A percentile compares a stretch with the other conserved stretches of the same genome.
These are phyloP conservation scores for Varroa destructor DNA, from an alignment of 1,140 invertebrate genomes.

Conservation along the genomic window DNA sequence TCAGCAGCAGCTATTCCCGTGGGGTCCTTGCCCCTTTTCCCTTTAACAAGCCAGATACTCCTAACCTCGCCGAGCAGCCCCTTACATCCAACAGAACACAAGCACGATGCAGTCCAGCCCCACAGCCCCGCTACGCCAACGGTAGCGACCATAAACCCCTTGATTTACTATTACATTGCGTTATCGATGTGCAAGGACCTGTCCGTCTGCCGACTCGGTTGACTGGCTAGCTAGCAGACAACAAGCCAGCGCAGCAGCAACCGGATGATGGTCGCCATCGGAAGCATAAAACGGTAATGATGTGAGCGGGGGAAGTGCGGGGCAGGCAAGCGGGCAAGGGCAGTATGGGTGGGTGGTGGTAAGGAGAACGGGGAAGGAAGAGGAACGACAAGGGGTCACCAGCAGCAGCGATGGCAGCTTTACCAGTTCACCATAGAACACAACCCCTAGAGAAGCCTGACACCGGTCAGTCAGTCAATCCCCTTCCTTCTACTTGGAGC, in stretches of 20 bases:
- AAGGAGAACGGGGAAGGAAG: no score
- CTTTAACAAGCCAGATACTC: not conserved
- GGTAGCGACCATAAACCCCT: constrained; percentile 9
- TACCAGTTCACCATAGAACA: no score
- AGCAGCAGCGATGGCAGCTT: no score
- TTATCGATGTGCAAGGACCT: constrained; percentile 26
- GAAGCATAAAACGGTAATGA: not conserved
- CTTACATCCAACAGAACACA: not conserved
- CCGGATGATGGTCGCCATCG: constrained; percentile 6
- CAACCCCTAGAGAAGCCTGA: no score
- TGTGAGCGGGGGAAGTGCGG: not conserved
- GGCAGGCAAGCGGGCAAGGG: constrained; percentile 1
- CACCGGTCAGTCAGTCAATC: no score
- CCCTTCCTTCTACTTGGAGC: no score
- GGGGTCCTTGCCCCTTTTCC: not conserved
- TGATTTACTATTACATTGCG: constrained; percentile 27
- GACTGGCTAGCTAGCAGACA: not conserved
- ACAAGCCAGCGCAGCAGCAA: not conserved
- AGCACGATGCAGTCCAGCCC: no score
- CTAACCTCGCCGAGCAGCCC: no score
- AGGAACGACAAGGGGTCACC: no score
- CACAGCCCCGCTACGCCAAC: no score
- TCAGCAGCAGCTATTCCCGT: not conserved
- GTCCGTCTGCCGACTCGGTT: no score
- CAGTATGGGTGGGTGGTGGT: not conserved